phyloP scores from a whole-genome alignment of 2,113 vertebrate species.

The Sinocyclocheilus maitianheensis region DNA sequence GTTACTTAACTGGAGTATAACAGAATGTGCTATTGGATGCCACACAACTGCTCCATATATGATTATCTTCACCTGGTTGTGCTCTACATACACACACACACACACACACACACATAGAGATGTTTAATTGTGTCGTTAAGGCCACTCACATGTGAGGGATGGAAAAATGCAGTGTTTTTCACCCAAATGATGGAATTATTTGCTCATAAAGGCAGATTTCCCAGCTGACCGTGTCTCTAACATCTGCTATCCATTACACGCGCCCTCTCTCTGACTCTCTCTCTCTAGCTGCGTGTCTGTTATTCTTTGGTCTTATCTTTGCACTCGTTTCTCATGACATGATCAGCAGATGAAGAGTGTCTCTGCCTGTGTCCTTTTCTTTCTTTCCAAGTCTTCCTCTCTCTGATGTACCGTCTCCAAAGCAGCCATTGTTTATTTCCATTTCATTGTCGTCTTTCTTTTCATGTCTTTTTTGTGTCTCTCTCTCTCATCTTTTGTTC shows the following conservation, averaged over 20 bases:
- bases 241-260: conserved; percentile 64
- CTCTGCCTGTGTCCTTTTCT: conserved; percentile 42
- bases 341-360: conserved; percentile 17
- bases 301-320: conserved; percentile 33
- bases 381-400: conserved; percentile 35
- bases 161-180: conserved; percentile 52
- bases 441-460: conserved; percentile 18
- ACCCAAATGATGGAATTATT: conserved; percentile 63
- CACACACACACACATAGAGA: conserved; percentile 49
- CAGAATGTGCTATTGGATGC: conserved; percentile 28
- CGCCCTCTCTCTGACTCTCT: conserved; percentile 18
- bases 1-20: background rate
- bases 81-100: conserved; percentile 49
- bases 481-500: conserved; percentile 2
- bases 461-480: background rate
- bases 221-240: conserved; percentile 57
- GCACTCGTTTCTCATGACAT: conserved; percentile 43
- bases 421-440: background rate
- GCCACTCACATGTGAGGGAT: conserved; percentile 57
- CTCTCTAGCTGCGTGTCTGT: conserved; percentile 6
- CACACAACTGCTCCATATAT: conserved; percentile 27
- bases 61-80: conserved; percentile 4
- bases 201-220: conserved; percentile 61
- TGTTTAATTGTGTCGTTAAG: conserved; percentile 56
- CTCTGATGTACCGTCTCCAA: conserved; percentile 15